Evolutionary conservation across 2,113 vertebrate species (phyloP).

Genomic region (Gasterosteus nipponicus): DNA sequence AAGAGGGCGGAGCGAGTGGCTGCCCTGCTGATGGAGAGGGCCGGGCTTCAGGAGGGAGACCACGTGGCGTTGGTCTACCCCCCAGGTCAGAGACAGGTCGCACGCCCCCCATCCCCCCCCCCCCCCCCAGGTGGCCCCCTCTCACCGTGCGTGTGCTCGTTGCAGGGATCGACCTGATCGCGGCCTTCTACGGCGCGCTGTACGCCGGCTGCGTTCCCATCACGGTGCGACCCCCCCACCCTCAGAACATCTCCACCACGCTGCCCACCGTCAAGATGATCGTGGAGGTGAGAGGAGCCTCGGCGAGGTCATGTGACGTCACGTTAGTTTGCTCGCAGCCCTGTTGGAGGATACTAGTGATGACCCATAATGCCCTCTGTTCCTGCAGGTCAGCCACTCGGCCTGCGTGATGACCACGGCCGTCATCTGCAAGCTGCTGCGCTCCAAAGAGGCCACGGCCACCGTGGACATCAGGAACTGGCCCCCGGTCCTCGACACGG

Average conservation of each 20-base stretch:
- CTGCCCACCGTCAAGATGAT: constrained; percentile 99
- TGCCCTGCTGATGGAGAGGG: constrained; percentile 93
- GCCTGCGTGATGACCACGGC: constrained; percentile 97
- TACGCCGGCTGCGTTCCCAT: constrained; percentile 98
- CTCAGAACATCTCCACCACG: constrained; percentile 97
- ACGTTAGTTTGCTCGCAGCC: no score
- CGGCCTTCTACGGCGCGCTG: constrained; percentile 94
- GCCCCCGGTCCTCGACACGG: constrained; percentile 96
- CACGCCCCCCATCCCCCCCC: no score
- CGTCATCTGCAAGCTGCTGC: constrained; percentile 94
- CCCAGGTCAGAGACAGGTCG: constrained; percentile 78
- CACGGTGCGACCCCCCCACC: constrained; percentile 95
- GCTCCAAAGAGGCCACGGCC: constrained; percentile 94
- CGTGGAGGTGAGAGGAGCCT: constrained; percentile 87
- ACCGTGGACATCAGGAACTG: constrained; percentile 95
- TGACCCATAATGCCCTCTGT: neutral
- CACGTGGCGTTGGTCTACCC: constrained; percentile 97
- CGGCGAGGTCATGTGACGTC: neutral
- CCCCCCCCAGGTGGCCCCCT: neutral
- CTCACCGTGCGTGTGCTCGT: constrained; percentile 32
- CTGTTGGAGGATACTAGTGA: no score
- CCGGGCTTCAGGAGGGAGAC: constrained; percentile 94
- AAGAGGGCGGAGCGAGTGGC: constrained; percentile 96
- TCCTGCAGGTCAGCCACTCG: constrained; percentile 92
- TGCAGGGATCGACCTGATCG: constrained; percentile 95